Conservation (phyloP, 2,888 invertebrate species). For the Eurytoma californica region DNA sequence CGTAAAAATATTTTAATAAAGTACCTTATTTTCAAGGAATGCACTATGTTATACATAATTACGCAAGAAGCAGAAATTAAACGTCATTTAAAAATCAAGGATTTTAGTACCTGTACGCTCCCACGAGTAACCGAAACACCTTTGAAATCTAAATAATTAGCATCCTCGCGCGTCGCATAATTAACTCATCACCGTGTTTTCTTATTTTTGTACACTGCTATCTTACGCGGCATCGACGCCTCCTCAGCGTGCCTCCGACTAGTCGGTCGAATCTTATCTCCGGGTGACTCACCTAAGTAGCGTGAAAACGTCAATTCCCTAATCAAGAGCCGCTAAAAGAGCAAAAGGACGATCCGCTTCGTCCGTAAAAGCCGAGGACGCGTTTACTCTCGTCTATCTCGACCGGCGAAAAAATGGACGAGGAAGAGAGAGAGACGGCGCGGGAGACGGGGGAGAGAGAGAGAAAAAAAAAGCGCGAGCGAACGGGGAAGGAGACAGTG, state of each 20-base stretch:
- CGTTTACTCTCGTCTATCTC: conserved; percentile 11
- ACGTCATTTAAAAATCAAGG: too few species aligned
- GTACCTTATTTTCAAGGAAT: too few species aligned
- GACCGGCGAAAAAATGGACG: not conserved
- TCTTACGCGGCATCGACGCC: conserved; percentile 6
- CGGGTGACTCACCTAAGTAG: conserved; percentile 6
- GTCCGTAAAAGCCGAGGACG: not conserved
- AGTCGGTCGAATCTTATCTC: conserved; percentile 11
- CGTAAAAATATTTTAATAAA: too few species aligned
- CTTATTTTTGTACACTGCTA: not conserved
- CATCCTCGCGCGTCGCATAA: conserved; percentile 1
- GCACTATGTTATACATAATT: too few species aligned
- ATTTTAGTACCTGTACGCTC: not conserved
- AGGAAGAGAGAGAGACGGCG: not conserved
- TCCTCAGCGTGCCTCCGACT: not conserved
- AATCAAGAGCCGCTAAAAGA: conserved; percentile 28
- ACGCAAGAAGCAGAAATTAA: too few species aligned
- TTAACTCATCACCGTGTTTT: conserved; percentile 2
- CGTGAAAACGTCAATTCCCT: conserved; percentile 41
- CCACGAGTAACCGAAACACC: not conserved
- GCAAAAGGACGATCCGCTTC: conserved; percentile 1
- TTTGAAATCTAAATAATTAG: not conserved
- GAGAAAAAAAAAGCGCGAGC: conserved; percentile 17
- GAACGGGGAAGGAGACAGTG: not conserved
- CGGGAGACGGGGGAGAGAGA: not conserved